Evolutionary conservation across 2,113 vertebrate genomes (phyloP).

Genomic region (Solenodon paradoxus): DNA sequence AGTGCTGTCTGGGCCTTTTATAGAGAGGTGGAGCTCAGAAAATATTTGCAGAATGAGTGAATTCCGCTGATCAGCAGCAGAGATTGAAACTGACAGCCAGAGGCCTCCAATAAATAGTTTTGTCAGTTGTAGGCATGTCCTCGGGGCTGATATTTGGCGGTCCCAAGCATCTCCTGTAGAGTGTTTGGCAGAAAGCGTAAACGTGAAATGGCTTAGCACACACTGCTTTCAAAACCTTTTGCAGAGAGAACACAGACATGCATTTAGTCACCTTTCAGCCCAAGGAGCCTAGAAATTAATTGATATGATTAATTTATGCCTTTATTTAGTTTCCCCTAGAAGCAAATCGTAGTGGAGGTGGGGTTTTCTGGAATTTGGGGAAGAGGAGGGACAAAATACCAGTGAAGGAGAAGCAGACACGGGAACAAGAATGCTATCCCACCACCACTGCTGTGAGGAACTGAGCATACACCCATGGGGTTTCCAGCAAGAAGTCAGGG

Average conservation of each 20-base stretch:
- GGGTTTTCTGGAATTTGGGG: not conserved
- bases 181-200: not conserved
- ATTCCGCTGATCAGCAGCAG: constrained; percentile 60
- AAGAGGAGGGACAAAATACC: not conserved
- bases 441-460: not conserved
- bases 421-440: not conserved
- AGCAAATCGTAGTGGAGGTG: not conserved
- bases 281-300: constrained; percentile 53
- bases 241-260: constrained; percentile 19
- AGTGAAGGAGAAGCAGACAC: not conserved
- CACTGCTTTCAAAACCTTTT: constrained; percentile 28
- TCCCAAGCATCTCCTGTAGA: not conserved
- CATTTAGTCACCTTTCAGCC: constrained; percentile 42
- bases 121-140: constrained; percentile 47
- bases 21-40: constrained; percentile 56
- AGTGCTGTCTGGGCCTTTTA: constrained; percentile 21
- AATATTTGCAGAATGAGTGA: constrained; percentile 73
- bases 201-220: constrained; percentile 24
- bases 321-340: constrained; percentile 51
- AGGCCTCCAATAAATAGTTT: constrained; percentile 58
- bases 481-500: not conserved
- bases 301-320: constrained; percentile 49
- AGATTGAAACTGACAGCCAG: constrained; percentile 65
- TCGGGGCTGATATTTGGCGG: constrained; percentile 52
- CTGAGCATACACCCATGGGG: rapidly evolving